Evolutionary conservation across 2,113 vertebrate species (phyloP).

Genomic region (Trichechus manatus): DNA sequence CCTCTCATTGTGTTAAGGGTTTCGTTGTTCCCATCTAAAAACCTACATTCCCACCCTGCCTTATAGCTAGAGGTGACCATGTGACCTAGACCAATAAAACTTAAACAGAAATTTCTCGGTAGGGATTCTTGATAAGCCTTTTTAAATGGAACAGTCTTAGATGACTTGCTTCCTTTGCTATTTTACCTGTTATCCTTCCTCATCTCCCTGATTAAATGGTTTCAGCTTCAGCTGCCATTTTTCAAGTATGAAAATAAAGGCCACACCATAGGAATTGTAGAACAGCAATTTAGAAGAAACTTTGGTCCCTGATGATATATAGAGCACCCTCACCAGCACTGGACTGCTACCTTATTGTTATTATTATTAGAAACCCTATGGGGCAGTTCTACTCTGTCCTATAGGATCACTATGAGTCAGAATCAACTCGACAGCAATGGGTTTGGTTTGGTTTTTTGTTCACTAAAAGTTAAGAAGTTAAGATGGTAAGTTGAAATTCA

Average conservation of each 20-base stretch:
- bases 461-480: neutral
- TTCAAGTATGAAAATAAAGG: neutral
- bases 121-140: neutral
- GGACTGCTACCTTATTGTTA: neutral
- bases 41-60: neutral
- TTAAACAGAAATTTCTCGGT: neutral
- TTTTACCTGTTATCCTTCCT: neutral
- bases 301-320: neutral
- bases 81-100: neutral
- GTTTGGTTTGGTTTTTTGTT: neutral
- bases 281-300: neutral
- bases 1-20: neutral
- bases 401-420: too few species aligned
- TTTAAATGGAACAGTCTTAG: neutral
- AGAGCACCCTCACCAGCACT: neutral
- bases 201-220: neutral
- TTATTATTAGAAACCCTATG: neutral
- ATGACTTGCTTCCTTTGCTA: neutral
- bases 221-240: neutral
- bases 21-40: neutral
- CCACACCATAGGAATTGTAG: neutral
- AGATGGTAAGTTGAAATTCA: neutral
- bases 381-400: too few species aligned
- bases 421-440: too few species aligned
- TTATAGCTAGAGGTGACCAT: neutral